These are phyloP conservation scores for Diaperis boleti DNA, from an alignment of 2,888 invertebrate genomes.

Conservation along the genomic window DNA sequence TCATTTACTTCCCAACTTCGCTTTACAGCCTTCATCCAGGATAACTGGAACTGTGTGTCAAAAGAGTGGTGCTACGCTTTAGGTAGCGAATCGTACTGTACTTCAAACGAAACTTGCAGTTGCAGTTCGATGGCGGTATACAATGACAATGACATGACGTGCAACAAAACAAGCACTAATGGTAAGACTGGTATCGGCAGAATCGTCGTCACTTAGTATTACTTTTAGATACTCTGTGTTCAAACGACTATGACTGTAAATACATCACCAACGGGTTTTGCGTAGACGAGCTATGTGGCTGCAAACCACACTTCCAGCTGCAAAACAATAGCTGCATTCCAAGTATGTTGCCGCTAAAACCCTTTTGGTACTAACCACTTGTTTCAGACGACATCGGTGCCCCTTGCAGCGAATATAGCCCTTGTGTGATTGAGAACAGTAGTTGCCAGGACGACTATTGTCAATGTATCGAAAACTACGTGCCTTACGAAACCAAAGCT, in stretches of 20 bases:
- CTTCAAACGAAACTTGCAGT: conserved; percentile 45
- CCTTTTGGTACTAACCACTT: neutral
- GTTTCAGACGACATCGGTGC: conserved; percentile 40
- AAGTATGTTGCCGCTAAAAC: conserved; percentile 39
- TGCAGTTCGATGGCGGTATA: conserved; percentile 48
- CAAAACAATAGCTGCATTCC: conserved; percentile 44
- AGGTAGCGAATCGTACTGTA: conserved; percentile 52
- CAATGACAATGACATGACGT: conserved; percentile 37
- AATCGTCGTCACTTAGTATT: neutral
- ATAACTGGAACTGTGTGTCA: conserved; percentile 50
- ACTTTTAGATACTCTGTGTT: conserved; percentile 36
- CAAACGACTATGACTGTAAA: conserved; percentile 47
- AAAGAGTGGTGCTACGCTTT: conserved; percentile 55
- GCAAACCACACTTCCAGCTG: conserved; percentile 47
- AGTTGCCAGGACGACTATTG: conserved; percentile 32
- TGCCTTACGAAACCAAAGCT: neutral
- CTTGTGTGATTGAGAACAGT: conserved; percentile 44
- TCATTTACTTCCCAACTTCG: neutral
- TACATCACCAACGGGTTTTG: conserved; percentile 47
- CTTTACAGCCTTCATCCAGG: conserved; percentile 50
- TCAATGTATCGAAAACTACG: conserved; percentile 7
- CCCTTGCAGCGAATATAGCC: conserved; percentile 42
- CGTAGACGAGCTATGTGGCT: conserved; percentile 48
- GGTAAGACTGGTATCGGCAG: no score
- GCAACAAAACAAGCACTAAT: neutral